Evolutionary conservation across 2,888 invertebrate genomes (phyloP).

Genomic region (Stomorhina lunata): DNA sequence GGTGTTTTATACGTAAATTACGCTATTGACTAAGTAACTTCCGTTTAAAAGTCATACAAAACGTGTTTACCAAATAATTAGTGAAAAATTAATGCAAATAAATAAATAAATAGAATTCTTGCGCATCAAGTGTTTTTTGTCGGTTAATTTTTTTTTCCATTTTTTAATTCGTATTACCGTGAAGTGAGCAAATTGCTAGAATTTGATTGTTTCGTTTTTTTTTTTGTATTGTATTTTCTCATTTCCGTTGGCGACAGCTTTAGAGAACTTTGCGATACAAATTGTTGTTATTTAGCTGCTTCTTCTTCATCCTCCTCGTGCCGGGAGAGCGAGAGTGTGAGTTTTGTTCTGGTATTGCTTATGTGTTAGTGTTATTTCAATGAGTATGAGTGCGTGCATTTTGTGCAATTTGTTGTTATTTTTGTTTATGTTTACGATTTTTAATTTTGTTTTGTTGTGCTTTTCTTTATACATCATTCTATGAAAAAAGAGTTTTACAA

Average conservation of each 20-base stretch:
- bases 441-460: constrained; percentile 25
- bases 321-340: constrained; percentile 59
- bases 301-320: constrained; percentile 11
- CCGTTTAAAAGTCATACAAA: constrained; percentile 12
- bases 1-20: constrained; percentile 69
- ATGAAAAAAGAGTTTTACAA: not conserved
- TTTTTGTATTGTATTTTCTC: constrained; percentile 27
- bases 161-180: constrained; percentile 25
- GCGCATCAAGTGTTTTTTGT: constrained; percentile 63
- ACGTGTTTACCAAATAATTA: constrained; percentile 45
- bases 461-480: constrained; percentile 39
- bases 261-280: constrained; percentile 63
- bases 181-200: constrained; percentile 28
- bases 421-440: constrained; percentile 54
- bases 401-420: constrained; percentile 55
- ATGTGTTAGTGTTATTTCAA: constrained; percentile 14
- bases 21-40: constrained; percentile 46
- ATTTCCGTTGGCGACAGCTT: constrained; percentile 51
- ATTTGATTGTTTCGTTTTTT: constrained; percentile 45
- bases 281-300: constrained; percentile 64
- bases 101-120: constrained; percentile 46
- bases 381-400: constrained; percentile 2
- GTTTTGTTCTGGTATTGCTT: constrained; percentile 31
- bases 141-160: not conserved
- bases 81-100: constrained; percentile 48